phyloP scores from a whole-genome alignment of 2,797 vertebrate genomes.

The Epinephelus malabaricus region DNA sequence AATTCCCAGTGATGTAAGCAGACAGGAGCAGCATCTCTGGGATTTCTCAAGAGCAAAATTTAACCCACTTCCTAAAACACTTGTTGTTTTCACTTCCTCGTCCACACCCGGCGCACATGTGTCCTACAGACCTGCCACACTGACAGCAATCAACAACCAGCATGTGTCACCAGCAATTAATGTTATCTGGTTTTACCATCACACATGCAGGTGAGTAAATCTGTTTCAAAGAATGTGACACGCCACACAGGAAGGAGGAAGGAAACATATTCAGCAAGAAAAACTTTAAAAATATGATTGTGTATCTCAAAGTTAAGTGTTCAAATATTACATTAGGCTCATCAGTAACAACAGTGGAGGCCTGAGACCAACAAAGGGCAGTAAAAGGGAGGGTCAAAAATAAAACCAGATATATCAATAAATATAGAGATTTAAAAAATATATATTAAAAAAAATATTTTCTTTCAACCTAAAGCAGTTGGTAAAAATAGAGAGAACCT shows the following conservation, averaged over 20 bases:
- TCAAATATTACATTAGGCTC: background rate
- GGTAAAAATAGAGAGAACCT: background rate
- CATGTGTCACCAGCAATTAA: background rate
- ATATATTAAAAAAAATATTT: background rate
- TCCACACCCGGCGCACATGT: accelerated
- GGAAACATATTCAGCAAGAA: background rate
- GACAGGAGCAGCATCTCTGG: background rate
- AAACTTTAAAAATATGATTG: background rate
- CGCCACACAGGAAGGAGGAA: background rate
- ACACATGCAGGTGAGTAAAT: background rate
- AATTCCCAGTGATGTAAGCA: conserved; percentile 48
- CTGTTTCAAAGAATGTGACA: background rate
- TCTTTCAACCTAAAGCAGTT: background rate
- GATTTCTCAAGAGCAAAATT: background rate
- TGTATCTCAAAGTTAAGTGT: background rate
- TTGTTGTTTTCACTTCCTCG: conserved; percentile 16
- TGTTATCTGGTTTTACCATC: background rate
- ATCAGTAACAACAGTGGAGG: background rate
- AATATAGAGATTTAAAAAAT: background rate
- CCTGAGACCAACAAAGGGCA: background rate
- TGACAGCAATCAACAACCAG: background rate
- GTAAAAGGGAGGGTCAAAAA: background rate
- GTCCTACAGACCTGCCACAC: accelerated
- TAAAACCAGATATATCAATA: background rate
- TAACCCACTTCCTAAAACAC: background rate